These are phyloP conservation scores for Champsocephalus esox DNA, from an alignment of 2,797 vertebrate species.

Conservation along the genomic window DNA sequence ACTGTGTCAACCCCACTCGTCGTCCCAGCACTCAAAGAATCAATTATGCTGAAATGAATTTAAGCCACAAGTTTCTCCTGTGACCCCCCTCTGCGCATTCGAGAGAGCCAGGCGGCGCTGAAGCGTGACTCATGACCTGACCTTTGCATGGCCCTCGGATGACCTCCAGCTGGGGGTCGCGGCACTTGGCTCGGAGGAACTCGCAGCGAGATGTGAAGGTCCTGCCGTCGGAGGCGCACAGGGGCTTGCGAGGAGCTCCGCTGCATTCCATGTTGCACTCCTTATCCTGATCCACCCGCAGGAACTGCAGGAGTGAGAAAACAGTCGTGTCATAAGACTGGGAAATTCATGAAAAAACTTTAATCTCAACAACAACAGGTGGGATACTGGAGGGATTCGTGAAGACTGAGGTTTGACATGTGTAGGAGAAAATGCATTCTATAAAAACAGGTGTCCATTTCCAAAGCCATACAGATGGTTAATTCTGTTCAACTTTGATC, in stretches of 20 bases:
- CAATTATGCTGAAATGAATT: conserved; percentile 81
- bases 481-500: conserved; percentile 1
- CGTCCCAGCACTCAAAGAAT: conserved; percentile 75
- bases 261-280: conserved; percentile 94
- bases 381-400: conserved; percentile 33
- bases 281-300: conserved; percentile 96
- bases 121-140: conserved; percentile 85
- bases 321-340: conserved; percentile 42
- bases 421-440: conserved; percentile 1
- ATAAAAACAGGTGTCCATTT: conserved; percentile 15
- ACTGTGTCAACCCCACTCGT: conserved; percentile 63
- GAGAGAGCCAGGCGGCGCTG: conserved; percentile 63
- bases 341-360: conserved; percentile 24
- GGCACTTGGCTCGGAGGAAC: conserved; percentile 97
- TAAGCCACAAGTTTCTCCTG: conserved; percentile 70
- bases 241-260: conserved; percentile 88
- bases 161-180: conserved; percentile 95
- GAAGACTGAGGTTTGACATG: conserved; percentile 6
- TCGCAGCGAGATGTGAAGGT: conserved; percentile 96
- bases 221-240: conserved; percentile 95
- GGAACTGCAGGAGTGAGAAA: conserved; percentile 84
- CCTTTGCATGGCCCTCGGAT: conserved; percentile 95
- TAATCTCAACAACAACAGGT: conserved; percentile 39
- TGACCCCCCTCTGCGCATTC: conserved; percentile 60
- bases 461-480: conserved; percentile 8